Evolutionary conservation across 2,888 invertebrate species (phyloP).

Genomic region (Hymenopus coronatus): DNA sequence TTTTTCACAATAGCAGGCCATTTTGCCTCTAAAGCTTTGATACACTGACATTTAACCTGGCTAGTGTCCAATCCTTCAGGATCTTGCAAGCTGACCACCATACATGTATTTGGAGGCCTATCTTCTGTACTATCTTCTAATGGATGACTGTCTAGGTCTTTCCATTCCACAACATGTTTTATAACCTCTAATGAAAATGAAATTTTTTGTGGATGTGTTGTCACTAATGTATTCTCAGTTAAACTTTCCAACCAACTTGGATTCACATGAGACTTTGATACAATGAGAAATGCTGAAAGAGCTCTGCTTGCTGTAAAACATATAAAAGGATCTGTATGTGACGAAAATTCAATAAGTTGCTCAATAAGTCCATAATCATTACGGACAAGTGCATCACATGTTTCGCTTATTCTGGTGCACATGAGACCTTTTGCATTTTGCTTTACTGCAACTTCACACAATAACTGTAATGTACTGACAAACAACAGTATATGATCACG

Average conservation of each 20-base stretch:
- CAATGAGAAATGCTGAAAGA: constrained; percentile 77
- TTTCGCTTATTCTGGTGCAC: constrained; percentile 75
- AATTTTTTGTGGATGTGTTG: constrained; percentile 61
- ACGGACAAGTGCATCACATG: constrained; percentile 74
- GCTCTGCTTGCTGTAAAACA: constrained; percentile 78
- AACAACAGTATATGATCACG: constrained; percentile 70
- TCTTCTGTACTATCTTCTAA: constrained; percentile 61
- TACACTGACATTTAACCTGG: constrained; percentile 79
- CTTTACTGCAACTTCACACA: constrained; percentile 81
- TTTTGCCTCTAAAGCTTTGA: constrained; percentile 78
- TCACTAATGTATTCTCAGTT: constrained; percentile 64
- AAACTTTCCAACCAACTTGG: constrained; percentile 69
- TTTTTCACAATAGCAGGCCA: constrained; percentile 77
- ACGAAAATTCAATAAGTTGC: constrained; percentile 75
- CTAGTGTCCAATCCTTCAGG: constrained; percentile 83
- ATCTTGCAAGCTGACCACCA: constrained; percentile 56
- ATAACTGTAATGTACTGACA: constrained; percentile 76
- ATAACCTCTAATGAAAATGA: constrained; percentile 82
- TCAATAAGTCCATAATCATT: constrained; percentile 82
- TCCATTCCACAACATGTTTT: constrained; percentile 85
- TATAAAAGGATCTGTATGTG: constrained; percentile 75
- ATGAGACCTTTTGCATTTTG: constrained; percentile 79
- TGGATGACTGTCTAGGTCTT: constrained; percentile 77
- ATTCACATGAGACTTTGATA: constrained; percentile 78
- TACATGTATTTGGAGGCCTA: constrained; percentile 45